Base-by-base conservation (phyloP, 2,113 vertebrate species). In the Rhineura floridana region DNA sequence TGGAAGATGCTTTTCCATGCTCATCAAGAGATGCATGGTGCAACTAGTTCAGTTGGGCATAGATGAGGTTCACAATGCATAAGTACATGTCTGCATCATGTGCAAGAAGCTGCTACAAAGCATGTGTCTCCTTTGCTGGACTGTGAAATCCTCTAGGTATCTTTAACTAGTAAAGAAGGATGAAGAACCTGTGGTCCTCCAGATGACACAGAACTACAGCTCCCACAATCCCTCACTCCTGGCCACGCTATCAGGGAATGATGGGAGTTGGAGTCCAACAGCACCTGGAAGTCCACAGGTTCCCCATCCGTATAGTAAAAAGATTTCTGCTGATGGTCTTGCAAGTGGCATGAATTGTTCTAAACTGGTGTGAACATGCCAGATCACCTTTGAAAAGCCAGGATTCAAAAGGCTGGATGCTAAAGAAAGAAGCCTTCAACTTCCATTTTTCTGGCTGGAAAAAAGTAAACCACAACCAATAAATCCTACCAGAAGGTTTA, bases 401-500 rank as follows among this genome's bases (percentile, higher is more conserved):
- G 33, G 69, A 91, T 59, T 81, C 78, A 90, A 92, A 93, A 88
- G 33, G 15, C 77, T 65, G n/a, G 78, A 91, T 50, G 19, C 33
- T 81, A 33, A 62, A 79, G 25, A 81, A 79, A 90, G 77, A 67
- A 78, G 7, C 69, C 44, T 62, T 93, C 87, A 81, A 90, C 46
- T 89, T 92, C 86, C 85, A 44, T 78, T 79, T 82, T 76, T 93
- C 83, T 90, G 83, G 70, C 25, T 87, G 86, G 46, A 85, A 92
- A n/a, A 93, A 94, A 86, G 36, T 79, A 93, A 91, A 92, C 80
- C 75, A n/a, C 78, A 91, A 65, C 25, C 73, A 90, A 85, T 91
- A 92, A 94, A 95, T 92, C 70, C 78, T 87, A 4, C 0, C 0
- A 19, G 39, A 72, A 36, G 33, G 9, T 94, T 94, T 93, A 96